Evolutionary conservation across 2,888 invertebrate species (phyloP), one percentile per base, ranked within the genome.

Genomic region (Melinopterus prodromus): DNA sequence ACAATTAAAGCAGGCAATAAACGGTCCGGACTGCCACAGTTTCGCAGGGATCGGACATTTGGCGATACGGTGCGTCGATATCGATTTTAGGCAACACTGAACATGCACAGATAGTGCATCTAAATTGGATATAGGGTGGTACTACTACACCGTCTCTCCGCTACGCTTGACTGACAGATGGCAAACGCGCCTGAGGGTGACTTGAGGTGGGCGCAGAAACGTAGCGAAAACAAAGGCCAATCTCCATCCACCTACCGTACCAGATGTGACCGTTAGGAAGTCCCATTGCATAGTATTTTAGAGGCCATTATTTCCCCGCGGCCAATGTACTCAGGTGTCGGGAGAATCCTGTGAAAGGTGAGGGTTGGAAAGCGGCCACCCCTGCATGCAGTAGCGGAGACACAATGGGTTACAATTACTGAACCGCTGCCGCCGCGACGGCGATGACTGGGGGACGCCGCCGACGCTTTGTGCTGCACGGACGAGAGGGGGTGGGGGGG

Each of bases 31-130:
- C 6, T 9, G 38, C 38, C 38, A 38, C 6, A 38, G 53, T 53
- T 53, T 6, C 53, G 5, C 53, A 2, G 9, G 53, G 12, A 53
- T 53, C 53, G 53, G 53, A 53, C n/a, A n/a, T n/a, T n/a, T n/a
- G n/a, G n/a, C n/a, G n/a, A n/a, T n/a, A n/a, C 5, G 53, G 7
- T 53, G 53, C 53, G 53, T 53, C 53, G 9, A 0, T 53, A 53
- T 53, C 53, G 53, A 53, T 53, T 53, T 53, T 53, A 6, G 53
- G 53, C 53, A 53, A 53, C 53, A 53, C 53, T 53, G 53, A 53
- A 53, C 53, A 53, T 53, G 53, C 53, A 53, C 53, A 53, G 53
- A 53, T 53, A 53, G 53, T 53, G 53, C 53, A 53, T 53, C 53
- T 53, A 53, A 53, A 53, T 53, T 53, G 53, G 53, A 53, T 53